Base-by-base conservation (phyloP, 1,140 invertebrate genomes). In the Eulimnadia texana region DNA sequence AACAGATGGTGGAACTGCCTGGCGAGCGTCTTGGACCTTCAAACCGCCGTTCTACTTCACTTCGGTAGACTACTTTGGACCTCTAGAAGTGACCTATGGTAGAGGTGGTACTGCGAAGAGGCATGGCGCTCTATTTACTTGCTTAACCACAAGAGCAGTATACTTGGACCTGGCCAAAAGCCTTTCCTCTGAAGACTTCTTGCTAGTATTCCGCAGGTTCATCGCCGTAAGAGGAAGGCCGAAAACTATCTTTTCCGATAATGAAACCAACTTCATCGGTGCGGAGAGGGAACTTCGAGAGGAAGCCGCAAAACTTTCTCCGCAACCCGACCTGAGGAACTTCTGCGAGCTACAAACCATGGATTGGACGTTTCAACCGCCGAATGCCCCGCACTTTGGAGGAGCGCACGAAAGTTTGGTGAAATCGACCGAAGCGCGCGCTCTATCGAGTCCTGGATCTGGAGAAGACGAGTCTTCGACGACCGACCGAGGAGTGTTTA, bases 381-480 rank as follows among this genome's bases (percentile, higher is more conserved):
- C 57, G 1, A n/a, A 23, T 1, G n/a, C 20, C n/a, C n/a, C n/a
- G n/a, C n/a, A n/a, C n/a, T n/a, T n/a, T n/a, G n/a, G n/a, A n/a
- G n/a, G n/a, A n/a, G 29, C n/a, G 19, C 57, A 59, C 29, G 49
- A 19, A 22, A 49, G 25, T 13, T 19, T 19, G 11, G 57, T 51
- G 2, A 9, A n/a, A 1, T 51, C 50, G 20, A 51, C 50, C 9
- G n/a, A 51, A 51, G 3, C 6, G 2, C n/a, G 29, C 47, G 11
- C 59, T 68, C 11, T 54, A 65, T n/a, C 61, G 64, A 27, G 54
- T 61, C 11, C n/a, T 68, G 19, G n/a, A n/a, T n/a, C n/a, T n/a
- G n/a, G n/a, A n/a, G n/a, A n/a, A n/a, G n/a, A n/a, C n/a, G n/a
- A n/a, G 22, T n/a, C n/a, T n/a, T n/a, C n/a, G n/a, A n/a, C n/a